phyloP scores from a whole-genome alignment of 2,113 vertebrate genomes.

The Riparia riparia region DNA sequence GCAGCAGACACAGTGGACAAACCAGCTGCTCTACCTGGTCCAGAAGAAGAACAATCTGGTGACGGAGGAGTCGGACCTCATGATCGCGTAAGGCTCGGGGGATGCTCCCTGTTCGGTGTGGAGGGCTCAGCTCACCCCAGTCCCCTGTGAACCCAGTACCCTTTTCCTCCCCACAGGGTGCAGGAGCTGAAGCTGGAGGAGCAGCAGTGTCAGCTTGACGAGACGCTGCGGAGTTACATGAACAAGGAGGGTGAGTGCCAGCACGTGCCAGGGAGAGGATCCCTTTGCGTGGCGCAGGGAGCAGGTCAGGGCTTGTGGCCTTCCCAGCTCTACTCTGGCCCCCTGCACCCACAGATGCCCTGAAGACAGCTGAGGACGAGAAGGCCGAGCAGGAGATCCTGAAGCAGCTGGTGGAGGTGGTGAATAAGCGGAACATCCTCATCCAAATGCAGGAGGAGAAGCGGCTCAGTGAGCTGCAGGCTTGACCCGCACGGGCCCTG shows the following conservation, averaged over 20 bases:
- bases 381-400: conserved; percentile 80
- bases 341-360: conserved; percentile 70
- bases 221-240: conserved; percentile 85
- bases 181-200: conserved; percentile 91
- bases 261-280: fast-evolving
- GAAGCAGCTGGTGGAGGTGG: conserved; percentile 85
- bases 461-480: conserved; percentile 83
- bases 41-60: conserved; percentile 89
- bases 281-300: background rate
- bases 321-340: background rate
- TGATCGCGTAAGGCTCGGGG: conserved; percentile 85
- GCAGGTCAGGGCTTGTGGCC: background rate
- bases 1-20: conserved; percentile 80
- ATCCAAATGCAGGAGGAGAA: conserved; percentile 89
- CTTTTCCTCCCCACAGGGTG: conserved; percentile 72
- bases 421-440: conserved; percentile 87
- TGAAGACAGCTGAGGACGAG: conserved; percentile 79
- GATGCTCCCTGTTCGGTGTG: fast-evolving
- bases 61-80: conserved; percentile 92
- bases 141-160: fast-evolving
- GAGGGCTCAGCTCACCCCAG: background rate
- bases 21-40: conserved; percentile 88
- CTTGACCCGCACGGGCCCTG: background rate
- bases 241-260: conserved; percentile 78
- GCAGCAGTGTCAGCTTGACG: conserved; percentile 88